phyloP scores from a whole-genome alignment of 2,113 vertebrate species.

The Podarcis muralis region DNA sequence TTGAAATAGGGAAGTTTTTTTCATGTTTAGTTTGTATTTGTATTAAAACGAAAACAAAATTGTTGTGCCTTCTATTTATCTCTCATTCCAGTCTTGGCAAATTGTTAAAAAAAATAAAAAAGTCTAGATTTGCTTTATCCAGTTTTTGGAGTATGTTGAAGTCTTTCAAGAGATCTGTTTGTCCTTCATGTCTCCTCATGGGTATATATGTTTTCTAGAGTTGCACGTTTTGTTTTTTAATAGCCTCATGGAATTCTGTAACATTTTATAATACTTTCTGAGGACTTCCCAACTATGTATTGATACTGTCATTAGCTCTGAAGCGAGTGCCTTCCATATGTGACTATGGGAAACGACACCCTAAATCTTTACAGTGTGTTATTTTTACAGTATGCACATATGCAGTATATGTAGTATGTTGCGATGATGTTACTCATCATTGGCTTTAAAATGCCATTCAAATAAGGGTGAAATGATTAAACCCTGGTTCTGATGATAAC shows the following conservation, averaged over 20 bases:
- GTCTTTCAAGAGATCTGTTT: slow-evolving; percentile 57
- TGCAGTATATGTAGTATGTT: slow-evolving; percentile 15
- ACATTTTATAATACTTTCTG: slow-evolving; percentile 8
- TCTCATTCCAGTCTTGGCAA: slow-evolving; percentile 81
- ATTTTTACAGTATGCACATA: slow-evolving; percentile 4
- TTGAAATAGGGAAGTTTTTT: slow-evolving; percentile 78
- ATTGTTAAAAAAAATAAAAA: slow-evolving; percentile 77
- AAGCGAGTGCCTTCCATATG: slow-evolving; percentile 31
- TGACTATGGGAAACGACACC: slow-evolving; percentile 17
- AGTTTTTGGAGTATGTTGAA: slow-evolving; percentile 71
- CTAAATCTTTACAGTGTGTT: neutral
- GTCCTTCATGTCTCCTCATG: slow-evolving; percentile 4
- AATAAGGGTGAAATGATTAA: neutral
- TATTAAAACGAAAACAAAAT: slow-evolving; percentile 81
- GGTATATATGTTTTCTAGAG: slow-evolving; percentile 7
- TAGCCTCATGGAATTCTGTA: slow-evolving; percentile 5
- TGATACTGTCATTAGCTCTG: slow-evolving; percentile 11
- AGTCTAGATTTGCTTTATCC: slow-evolving; percentile 81
- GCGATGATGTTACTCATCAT: slow-evolving; percentile 7
- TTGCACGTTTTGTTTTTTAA: neutral
- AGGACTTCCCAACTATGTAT: slow-evolving; percentile 5
- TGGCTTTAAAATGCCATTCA: slow-evolving; percentile 6
- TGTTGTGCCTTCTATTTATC: slow-evolving; percentile 90
- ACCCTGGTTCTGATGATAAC: slow-evolving; percentile 17
- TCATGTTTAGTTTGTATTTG: slow-evolving; percentile 86